phyloP scores from a whole-genome alignment of 2,888 invertebrate species.

The Tethea ocularis region DNA sequence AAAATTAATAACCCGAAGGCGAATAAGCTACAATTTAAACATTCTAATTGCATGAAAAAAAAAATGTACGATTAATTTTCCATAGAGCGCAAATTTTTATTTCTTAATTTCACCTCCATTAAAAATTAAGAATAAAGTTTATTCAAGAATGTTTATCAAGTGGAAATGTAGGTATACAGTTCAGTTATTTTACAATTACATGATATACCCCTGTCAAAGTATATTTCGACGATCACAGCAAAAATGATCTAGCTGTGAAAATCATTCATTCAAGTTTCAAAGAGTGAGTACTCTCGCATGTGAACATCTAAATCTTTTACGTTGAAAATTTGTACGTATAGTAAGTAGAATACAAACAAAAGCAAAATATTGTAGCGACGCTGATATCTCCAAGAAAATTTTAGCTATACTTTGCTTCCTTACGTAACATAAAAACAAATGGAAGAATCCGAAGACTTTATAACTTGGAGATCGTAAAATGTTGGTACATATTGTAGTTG shows the following conservation, averaged over 20 bases:
- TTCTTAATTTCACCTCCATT: too few relatives aligned
- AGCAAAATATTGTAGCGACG: not conserved
- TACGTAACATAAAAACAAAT: constrained; percentile 7
- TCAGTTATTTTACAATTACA: too few relatives aligned
- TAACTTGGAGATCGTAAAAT: constrained; percentile 32
- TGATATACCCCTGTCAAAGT: not conserved
- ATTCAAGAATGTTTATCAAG: too few relatives aligned
- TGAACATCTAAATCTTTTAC: not conserved
- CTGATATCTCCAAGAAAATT: not conserved
- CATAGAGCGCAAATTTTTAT: too few relatives aligned
- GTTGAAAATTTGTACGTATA: not conserved
- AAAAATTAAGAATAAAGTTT: too few relatives aligned
- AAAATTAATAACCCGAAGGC: too few relatives aligned
- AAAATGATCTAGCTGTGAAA: not conserved
- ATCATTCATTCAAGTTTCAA: not conserved
- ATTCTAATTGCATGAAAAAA: too few relatives aligned
- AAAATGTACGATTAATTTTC: too few relatives aligned
- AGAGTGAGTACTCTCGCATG: not conserved
- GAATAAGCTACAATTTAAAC: too few relatives aligned
- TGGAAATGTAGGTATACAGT: too few relatives aligned
- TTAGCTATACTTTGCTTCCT: constrained; percentile 6
- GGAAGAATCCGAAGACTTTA: constrained; percentile 21
- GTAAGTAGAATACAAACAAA: not conserved
- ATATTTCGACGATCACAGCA: not conserved
- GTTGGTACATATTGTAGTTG: constrained; percentile 21